Conservation (phyloP, 2,113 vertebrate species). For the Gobio gobio region DNA sequence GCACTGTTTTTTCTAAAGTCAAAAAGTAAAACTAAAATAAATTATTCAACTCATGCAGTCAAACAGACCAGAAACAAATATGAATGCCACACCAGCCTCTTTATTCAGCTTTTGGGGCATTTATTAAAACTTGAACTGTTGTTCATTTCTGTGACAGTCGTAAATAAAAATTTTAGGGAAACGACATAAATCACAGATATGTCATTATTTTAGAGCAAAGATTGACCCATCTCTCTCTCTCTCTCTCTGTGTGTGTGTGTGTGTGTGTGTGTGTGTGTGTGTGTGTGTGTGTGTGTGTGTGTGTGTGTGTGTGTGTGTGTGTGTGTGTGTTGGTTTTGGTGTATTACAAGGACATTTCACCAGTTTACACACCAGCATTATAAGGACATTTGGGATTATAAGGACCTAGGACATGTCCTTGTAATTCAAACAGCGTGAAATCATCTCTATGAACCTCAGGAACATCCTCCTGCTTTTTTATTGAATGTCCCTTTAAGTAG, state of each 20-base stretch:
- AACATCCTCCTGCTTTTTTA: no score
- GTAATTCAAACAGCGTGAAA: no score
- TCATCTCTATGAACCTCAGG: no score
- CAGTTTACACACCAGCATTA: no score
- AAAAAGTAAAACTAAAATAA: conserved; percentile 3
- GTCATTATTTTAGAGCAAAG: conserved; percentile 18
- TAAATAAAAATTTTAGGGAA: not conserved
- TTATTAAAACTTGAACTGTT: not conserved
- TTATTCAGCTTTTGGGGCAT: not conserved
- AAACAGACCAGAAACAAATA: not conserved
- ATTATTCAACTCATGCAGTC: not conserved
- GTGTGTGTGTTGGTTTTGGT: conserved; percentile 43
- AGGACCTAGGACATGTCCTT: no score
- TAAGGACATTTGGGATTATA: no score
- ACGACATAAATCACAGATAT: not conserved
- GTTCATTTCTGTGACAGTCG: not conserved
- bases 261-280: no score
- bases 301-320: conserved; percentile 14
- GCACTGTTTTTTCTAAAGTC: not conserved
- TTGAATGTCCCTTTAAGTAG: no score
- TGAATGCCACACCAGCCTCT: not conserved
- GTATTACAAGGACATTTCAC: no score
- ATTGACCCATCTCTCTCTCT: not conserved
- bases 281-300: conserved; percentile 39
- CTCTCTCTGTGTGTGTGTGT: no score